Evolutionary conservation across 1,140 invertebrate genomes (phyloP).

Genomic region (Camponotus vicinus): DNA sequence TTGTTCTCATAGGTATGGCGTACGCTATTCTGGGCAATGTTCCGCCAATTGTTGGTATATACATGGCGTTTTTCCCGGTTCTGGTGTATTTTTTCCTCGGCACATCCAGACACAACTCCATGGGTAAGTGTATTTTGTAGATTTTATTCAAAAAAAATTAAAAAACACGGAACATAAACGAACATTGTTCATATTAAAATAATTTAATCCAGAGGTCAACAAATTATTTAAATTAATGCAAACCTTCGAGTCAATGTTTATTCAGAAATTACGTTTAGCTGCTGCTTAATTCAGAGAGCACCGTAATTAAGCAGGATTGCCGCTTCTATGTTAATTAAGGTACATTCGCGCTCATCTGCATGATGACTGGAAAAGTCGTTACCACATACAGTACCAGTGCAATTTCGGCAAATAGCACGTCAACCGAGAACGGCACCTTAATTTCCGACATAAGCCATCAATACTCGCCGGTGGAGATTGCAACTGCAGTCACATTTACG

Average conservation of each 20-base stretch:
- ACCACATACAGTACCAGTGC: constrained; percentile 80
- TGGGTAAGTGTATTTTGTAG: constrained; percentile 88
- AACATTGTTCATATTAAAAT: background rate
- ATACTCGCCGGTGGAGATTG: constrained; percentile 89
- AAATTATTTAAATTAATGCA: constrained; percentile 20
- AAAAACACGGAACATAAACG: background rate
- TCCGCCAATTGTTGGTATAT: constrained; percentile 95
- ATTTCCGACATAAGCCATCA: constrained; percentile 62
- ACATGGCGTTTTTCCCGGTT: constrained; percentile 98
- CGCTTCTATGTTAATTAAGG: constrained; percentile 82
- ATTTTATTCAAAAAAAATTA: background rate
- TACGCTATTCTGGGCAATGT: constrained; percentile 96
- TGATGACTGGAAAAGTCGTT: constrained; percentile 95
- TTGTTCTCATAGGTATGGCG: constrained; percentile 91
- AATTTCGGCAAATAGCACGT: constrained; percentile 72
- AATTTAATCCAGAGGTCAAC: background rate
- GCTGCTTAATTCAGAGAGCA: background rate
- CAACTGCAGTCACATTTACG: constrained; percentile 89
- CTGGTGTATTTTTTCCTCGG: constrained; percentile 96
- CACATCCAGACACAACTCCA: constrained; percentile 96
- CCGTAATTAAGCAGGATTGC: constrained; percentile 26
- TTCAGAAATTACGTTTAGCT: background rate
- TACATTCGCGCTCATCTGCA: constrained; percentile 94
- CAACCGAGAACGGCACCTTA: constrained; percentile 52
- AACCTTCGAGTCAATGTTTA: constrained; percentile 4